Conservation (phyloP, 2,113 vertebrate species). For the Lates calcarifer region DNA sequence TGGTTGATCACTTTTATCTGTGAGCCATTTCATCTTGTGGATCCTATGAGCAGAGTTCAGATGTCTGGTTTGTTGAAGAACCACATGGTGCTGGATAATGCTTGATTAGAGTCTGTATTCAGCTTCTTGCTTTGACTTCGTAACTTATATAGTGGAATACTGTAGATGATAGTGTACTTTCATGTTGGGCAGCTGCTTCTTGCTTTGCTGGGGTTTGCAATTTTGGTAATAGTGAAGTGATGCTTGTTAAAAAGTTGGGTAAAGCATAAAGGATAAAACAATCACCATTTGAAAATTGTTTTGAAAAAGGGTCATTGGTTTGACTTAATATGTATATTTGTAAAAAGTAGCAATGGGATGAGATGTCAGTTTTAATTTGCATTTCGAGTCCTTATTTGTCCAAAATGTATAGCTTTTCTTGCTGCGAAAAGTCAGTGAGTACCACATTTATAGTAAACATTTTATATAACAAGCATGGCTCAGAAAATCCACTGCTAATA, state of each 20-base stretch:
- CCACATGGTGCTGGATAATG: not conserved
- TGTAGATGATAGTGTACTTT: not conserved
- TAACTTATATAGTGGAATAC: not conserved
- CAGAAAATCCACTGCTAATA: not conserved
- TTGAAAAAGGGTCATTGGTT: not conserved
- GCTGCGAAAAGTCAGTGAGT: not conserved
- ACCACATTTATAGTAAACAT: not conserved
- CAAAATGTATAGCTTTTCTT: not conserved
- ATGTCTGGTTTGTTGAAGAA: not conserved
- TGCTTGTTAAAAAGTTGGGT: not conserved
- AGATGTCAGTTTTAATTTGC: not conserved
- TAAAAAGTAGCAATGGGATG: not conserved
- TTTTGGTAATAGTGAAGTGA: not conserved
- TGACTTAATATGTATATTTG: not conserved
- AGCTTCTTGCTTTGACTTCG: not conserved
- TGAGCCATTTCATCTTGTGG: not conserved
- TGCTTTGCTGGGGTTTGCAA: not conserved
- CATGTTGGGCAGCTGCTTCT: slow-evolving; percentile 13
- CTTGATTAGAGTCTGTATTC: not conserved
- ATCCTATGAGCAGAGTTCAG: not conserved
- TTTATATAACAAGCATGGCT: not conserved
- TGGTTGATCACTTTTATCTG: not conserved
- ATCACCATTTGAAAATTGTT: not conserved
- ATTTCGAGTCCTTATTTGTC: not conserved
- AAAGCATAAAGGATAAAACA: not conserved